These are phyloP conservation scores for Pseudolaguvia tuberculata DNA, from an alignment of 2,113 vertebrate species.

Conservation along the genomic window DNA sequence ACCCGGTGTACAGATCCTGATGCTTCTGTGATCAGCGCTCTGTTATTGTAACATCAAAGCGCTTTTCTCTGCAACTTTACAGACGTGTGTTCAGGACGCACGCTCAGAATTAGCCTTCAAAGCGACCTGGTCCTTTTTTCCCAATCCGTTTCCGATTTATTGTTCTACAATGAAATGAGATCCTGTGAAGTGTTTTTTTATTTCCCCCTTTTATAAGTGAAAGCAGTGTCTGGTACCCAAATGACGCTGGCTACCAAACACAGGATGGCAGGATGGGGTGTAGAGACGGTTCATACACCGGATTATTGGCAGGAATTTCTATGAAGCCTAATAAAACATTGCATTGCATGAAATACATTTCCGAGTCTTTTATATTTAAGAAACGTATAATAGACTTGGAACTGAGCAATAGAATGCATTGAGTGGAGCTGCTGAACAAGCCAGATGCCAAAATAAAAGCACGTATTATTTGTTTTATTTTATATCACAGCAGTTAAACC, in stretches of 20 bases:
- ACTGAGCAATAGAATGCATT: not conserved
- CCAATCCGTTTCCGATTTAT: slow-evolving; percentile 47
- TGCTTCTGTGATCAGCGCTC: slow-evolving; percentile 43
- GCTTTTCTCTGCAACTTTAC: slow-evolving; percentile 59
- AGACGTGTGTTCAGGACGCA: slow-evolving; percentile 54
- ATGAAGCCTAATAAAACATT: not conserved
- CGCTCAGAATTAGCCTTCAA: slow-evolving; percentile 59
- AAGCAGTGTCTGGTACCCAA: slow-evolving; percentile 49
- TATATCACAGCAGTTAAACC: not conserved
- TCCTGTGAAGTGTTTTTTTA: slow-evolving; percentile 57
- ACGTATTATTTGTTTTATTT: not conserved
- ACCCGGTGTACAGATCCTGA: slow-evolving; percentile 2
- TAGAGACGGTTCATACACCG: not conserved
- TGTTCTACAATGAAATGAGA: slow-evolving; percentile 50
- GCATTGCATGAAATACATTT: too few species aligned
- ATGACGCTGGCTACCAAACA: slow-evolving; percentile 32
- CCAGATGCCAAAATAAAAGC: not conserved
- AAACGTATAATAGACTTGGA: too few species aligned
- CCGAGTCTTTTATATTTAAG: too few species aligned
- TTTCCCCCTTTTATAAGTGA: slow-evolving; percentile 30
- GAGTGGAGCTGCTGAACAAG: not conserved
- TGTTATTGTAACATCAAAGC: slow-evolving; percentile 63
- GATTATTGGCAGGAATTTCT: not conserved
- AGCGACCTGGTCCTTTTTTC: slow-evolving; percentile 58
- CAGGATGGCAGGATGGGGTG: not conserved